Base-by-base conservation (phyloP, 2,888 invertebrate genomes). In the Mythimna impura region DNA sequence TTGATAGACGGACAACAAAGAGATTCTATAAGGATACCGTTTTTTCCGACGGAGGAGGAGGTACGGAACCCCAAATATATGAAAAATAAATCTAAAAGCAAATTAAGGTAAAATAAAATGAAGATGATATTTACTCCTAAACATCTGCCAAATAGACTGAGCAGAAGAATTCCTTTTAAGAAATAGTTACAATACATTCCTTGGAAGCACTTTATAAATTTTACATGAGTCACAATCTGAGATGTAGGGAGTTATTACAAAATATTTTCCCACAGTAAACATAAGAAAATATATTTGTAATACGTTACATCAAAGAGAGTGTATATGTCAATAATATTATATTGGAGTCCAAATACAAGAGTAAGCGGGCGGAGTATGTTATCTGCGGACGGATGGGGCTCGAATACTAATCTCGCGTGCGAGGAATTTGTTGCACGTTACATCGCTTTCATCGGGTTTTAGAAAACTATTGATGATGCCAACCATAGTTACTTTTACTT, bases 211-310 rank as follows among this genome's bases (percentile, higher is more conserved):
- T 76, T 75, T 74, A 85, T 83, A 82, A 74, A 85, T 84, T 71
- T 77, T 72, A 80, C 76, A 85, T 76, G 82, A 80, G 73, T 67
- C 74, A 34, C 72, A 78, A 82, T 80, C 76, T 55, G 76, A 78
- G 61, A 36, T 57, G 57, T 62, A 65, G 54, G 52, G 43, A 82
- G 73, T 80, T 83, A 85, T 85, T 76, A 82, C 74, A 40, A 58
- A 78, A 83, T 78, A 76, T 82, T 66, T 81, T 75, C 76, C 66
- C 71, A 82, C 71, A 57, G 73, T 71, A 74, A 85, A 85, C 70
- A 82, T 82, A 75, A 75, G 75, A 76, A 80, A 80, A 83, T 78
- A 78, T 83, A 82, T 85, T 86, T 84, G 78, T 80, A 72, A 76
- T 79, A 76, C 57, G 75, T 67, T 70, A 81, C 67, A 76, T 85